Evolutionary conservation across 23 tunicate genomes (phyloP).

Genomic region (Halocynthia roretzi): DNA sequence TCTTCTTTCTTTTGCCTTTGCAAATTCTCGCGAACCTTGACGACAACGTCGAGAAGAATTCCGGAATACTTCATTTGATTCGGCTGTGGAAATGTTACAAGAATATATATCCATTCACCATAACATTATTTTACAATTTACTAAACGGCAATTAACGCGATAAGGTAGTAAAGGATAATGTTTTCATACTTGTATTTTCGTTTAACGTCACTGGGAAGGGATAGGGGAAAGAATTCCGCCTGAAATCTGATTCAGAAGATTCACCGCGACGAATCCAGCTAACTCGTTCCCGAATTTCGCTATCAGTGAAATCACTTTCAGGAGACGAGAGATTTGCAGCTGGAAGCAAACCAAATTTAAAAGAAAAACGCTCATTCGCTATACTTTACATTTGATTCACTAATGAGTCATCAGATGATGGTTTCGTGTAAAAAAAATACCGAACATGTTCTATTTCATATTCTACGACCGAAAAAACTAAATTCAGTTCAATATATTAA

Average conservation of each 20-base stretch:
- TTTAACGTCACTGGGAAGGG: slow-evolving; percentile 6
- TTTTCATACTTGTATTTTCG: slow-evolving; percentile 1
- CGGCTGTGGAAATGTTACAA: too few species aligned
- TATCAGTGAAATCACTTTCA: background rate
- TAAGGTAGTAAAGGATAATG: too few species aligned
- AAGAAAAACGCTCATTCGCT: background rate
- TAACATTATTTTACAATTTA: too few species aligned
- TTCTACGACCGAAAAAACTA: too few species aligned
- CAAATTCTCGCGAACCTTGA: too few species aligned
- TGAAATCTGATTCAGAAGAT: slow-evolving; percentile 29
- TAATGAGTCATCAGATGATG: background rate
- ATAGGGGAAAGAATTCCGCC: slow-evolving; percentile 34
- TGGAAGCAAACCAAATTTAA: background rate
- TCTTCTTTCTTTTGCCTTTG: too few species aligned
- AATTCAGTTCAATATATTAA: background rate
- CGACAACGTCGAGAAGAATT: too few species aligned
- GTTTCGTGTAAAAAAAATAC: background rate
- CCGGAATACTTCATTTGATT: too few species aligned
- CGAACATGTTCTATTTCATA: background rate
- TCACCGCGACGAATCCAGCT: slow-evolving; percentile 24
- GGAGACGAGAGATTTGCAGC: background rate
- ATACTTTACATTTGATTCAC: background rate
- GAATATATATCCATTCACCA: too few species aligned
- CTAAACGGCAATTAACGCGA: too few species aligned
- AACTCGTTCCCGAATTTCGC: background rate